Base-by-base conservation (phyloP, 2,888 invertebrate species). In the Invenusta paracnida region DNA sequence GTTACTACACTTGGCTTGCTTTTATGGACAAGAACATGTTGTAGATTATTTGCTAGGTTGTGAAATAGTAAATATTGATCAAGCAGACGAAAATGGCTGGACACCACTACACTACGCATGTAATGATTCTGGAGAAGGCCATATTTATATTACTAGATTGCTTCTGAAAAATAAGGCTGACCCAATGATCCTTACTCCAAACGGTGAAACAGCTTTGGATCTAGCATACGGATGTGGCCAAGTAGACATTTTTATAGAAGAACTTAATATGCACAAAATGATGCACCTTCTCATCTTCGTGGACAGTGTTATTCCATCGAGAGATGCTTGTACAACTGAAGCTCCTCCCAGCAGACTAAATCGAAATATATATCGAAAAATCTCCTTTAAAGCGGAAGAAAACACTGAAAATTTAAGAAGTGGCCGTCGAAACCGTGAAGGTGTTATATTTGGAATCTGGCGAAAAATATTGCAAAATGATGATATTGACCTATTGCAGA, bases 61-160 rank as follows among this genome's bases (percentile, higher is more conserved):
- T 27, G 81, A 79, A n/a, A 25, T 25, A 5, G 27, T 81, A 17
- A 30, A 79, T 81, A 30, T 85, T 30, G 31, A 85, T 81, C 30
- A 29, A n/a, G 29, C 29, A n/a, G 85, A 85, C 67, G 85, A 85
- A 0, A 85, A 85, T 29, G 85, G 81, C 11, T 83, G 28, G 85
- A 85, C 85, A 0, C 30, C 85, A 23, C 25, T 85, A 1, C 85
- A 85, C 81, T 85, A 85, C 29, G 85, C 85, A 2, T 85, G 81
- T 25, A 29, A 29, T 0, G 31, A 30, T n/a, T 28, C 81, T 0
- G 23, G 29, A 11, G 30, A 2, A 1, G 29, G 27, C 1, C 29
- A 81, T 30, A 29, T 11, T 13, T 30, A 25, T 79, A 81, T 85
- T 28, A 85, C 81, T 1, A 0, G 79, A 17, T 27, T 85, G 29